A percentile compares a stretch with the other conserved stretches of the same genome.
These are phyloP conservation scores for Agrotis puta DNA, from an alignment of 2,888 invertebrate species.

Conservation along the genomic window DNA sequence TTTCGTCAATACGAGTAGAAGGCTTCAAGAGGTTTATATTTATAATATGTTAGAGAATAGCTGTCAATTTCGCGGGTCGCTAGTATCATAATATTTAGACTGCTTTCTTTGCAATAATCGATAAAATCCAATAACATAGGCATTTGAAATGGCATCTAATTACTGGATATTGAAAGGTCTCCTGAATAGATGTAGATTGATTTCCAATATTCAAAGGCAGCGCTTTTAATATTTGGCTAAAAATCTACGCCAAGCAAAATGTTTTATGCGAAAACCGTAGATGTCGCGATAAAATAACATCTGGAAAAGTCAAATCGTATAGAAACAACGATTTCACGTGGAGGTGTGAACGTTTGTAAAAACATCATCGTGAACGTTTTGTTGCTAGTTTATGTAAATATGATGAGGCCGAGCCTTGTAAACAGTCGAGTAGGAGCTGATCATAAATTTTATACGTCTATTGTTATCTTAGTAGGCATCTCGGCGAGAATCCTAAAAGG, in stretches of 20 bases:
- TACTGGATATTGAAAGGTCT: neutral
- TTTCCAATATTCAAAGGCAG: neutral
- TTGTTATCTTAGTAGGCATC: slow-evolving; percentile 61
- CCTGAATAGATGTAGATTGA: neutral
- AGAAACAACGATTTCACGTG: slow-evolving; percentile 27
- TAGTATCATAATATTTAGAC: slow-evolving; percentile 7
- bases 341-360: slow-evolving; percentile 38
- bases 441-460: slow-evolving; percentile 61
- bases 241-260: neutral
- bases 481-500: slow-evolving; percentile 68
- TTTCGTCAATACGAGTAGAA: too few species aligned
- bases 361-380: slow-evolving; percentile 34
- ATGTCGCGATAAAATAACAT: slow-evolving; percentile 14
- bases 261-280: neutral
- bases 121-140: slow-evolving; percentile 22
- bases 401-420: slow-evolving; percentile 33
- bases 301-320: slow-evolving; percentile 15
- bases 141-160: slow-evolving; percentile 4
- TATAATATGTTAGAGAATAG: too few species aligned
- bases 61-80: too few species aligned
- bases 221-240: neutral
- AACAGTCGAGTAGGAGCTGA: slow-evolving; percentile 35
- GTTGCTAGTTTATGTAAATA: slow-evolving; percentile 37
- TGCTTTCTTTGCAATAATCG: slow-evolving; percentile 31
- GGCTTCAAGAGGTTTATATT: too few species aligned